Percentiles rank a stretch among this genome's conserved stretches.
These are phyloP conservation scores for Lycocorax pyrrhopterus DNA, from an alignment of 2,113 vertebrate genomes.

Conservation along the genomic window DNA sequence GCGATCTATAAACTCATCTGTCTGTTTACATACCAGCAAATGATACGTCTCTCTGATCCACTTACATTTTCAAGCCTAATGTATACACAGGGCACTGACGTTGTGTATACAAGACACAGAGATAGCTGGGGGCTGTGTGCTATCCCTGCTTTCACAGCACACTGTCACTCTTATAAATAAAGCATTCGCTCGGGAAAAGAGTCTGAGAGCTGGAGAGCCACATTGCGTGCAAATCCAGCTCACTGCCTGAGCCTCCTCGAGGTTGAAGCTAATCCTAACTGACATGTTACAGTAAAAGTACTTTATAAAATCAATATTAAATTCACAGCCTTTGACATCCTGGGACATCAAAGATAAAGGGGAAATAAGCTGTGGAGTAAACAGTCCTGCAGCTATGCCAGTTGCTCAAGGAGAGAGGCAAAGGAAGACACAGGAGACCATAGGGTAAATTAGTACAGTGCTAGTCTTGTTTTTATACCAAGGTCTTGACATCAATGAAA, in stretches of 20 bases:
- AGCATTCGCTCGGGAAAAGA: slow-evolving; percentile 72
- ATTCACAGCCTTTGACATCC: slow-evolving; percentile 93
- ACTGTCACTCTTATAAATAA: slow-evolving; percentile 85
- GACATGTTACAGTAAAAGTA: slow-evolving; percentile 99
- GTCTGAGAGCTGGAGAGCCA: slow-evolving; percentile 73
- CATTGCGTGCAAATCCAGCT: slow-evolving; percentile 93
- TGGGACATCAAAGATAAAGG: slow-evolving; percentile 87
- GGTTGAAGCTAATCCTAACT: slow-evolving; percentile 86
- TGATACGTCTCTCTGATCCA: slow-evolving; percentile 78
- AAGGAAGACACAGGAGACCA: slow-evolving; percentile 69
- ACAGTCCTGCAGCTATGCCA: slow-evolving; percentile 83
- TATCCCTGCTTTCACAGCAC: slow-evolving; percentile 75
- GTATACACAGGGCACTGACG: slow-evolving; percentile 74
- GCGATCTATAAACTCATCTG: slow-evolving; percentile 84
- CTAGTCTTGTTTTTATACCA: slow-evolving; percentile 88
- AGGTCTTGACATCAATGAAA: slow-evolving; percentile 92
- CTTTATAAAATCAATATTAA: slow-evolving; percentile 99
- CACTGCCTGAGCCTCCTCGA: slow-evolving; percentile 78
- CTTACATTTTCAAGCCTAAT: slow-evolving; percentile 80
- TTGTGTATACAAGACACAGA: slow-evolving; percentile 74
- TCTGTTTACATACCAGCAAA: slow-evolving; percentile 88
- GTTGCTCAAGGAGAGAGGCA: slow-evolving; percentile 67
- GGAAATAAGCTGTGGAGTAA: slow-evolving; percentile 87
- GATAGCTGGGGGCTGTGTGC: slow-evolving; percentile 74
- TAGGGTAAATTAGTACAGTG: slow-evolving; percentile 76